Evolutionary conservation across 1,140 invertebrate species (phyloP), one percentile per base, ranked within the genome.

Genomic region (Scaptodrosophila lebanonensis): DNA sequence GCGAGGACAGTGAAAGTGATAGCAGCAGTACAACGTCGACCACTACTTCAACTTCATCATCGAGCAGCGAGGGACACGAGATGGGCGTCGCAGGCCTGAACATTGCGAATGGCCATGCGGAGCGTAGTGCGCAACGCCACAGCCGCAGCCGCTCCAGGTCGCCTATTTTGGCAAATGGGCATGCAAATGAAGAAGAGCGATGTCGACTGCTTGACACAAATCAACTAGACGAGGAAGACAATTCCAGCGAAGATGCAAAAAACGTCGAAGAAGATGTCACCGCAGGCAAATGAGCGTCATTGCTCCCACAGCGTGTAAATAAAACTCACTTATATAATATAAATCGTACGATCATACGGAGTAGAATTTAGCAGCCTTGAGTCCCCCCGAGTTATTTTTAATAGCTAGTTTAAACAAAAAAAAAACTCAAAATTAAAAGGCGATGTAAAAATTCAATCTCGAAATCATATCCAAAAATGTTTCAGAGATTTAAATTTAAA

Each of bases 1-100:
- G 84, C 49, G 84, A 86, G 40, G 84, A 86, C 20, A 86, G 84
- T 52, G 84, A 86, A 59, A 86, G 84, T 57, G 84, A 86, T 47
- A 86, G 84, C 56, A 86, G 84, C 36, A 85, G 82, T 39, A 56
- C 77, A 7, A 85, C 77, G 16, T 85, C 84, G 1, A 73, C 48
- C 9, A 83, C 79, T 16, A 84, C 84, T 22, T 84, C 83, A 33
- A 72, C 68, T 20, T 71, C 76, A n/a, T 65, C 70, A 0, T 79
- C 75, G 2, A 53, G 43, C 35, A 79, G 64, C 15, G 75, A 79
- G 25, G 68, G 60, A 0, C 75, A 79, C 5, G 75, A 79, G 12
- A 79, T 82, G 49, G 75, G 69, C 2, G 73, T 79, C 1, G 73
- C 73, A 1, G 73, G 75, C 0, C 33, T 79, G 1, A 79, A 79